Evolutionary conservation across 2,797 vertebrate species (phyloP).

Genomic region (Oryzias sinensis): DNA sequence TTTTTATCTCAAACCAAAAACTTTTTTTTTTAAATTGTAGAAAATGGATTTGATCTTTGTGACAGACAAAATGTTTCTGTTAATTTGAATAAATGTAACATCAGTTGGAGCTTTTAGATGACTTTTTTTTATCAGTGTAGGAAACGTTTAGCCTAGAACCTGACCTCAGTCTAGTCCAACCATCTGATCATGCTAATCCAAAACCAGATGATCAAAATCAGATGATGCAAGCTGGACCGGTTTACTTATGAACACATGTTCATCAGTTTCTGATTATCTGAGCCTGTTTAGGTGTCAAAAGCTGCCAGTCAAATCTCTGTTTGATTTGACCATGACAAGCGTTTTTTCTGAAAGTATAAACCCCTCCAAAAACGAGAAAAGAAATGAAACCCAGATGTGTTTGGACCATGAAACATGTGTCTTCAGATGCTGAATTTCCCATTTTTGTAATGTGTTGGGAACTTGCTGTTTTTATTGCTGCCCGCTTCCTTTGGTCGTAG

Average conservation of each 20-base stretch:
- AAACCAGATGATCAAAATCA: constrained; percentile 5
- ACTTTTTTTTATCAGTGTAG: neutral
- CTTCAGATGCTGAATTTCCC: constrained; percentile 40
- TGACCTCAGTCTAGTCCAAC: neutral
- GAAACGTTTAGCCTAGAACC: constrained; percentile 1
- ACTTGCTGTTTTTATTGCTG: constrained; percentile 54
- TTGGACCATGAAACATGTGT: constrained; percentile 50
- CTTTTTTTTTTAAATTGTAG: neutral
- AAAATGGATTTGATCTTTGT: neutral
- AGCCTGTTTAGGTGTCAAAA: constrained; percentile 44
- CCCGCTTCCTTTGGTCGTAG: constrained; percentile 53
- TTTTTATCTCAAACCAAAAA: neutral
- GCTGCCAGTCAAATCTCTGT: constrained; percentile 33
- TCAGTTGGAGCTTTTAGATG: neutral
- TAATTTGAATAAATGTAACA: neutral
- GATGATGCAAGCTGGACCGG: constrained; percentile 11
- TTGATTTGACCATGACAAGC: constrained; percentile 20
- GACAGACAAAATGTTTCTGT: neutral
- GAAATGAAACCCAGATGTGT: constrained; percentile 62
- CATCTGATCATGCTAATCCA: constrained; percentile 8
- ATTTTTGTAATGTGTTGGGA: constrained; percentile 21
- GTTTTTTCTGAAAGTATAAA: constrained; percentile 56
- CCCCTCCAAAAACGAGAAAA: constrained; percentile 41
- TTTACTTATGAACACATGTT: constrained; percentile 24
- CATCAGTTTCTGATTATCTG: constrained; percentile 53